A percentile compares a stretch with the other conserved stretches of the same genome.
phyloP scores from a whole-genome alignment of 2,797 vertebrate genomes.

The Gadopsis marmoratus region DNA sequence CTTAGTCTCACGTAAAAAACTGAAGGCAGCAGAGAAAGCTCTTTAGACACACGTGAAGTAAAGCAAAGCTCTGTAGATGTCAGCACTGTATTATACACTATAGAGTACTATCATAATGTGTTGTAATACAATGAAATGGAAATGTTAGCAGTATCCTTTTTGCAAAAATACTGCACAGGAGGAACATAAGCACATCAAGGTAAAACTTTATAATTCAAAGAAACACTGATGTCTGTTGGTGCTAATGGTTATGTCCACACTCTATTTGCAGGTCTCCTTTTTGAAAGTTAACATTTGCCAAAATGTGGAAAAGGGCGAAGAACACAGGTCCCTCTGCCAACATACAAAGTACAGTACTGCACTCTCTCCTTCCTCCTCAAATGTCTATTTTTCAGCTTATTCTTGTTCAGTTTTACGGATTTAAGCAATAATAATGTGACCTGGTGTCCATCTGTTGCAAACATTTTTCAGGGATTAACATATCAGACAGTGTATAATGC shows the following conservation, averaged over 20 bases:
- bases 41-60: not conserved
- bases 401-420: not conserved
- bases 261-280: constrained; percentile 52
- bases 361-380: not conserved
- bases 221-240: not conserved
- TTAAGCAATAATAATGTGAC: not conserved
- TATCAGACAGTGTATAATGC: not conserved
- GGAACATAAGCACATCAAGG: not conserved
- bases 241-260: constrained; percentile 7
- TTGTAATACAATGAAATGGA: not conserved
- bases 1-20: not conserved
- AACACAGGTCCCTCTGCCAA: constrained; percentile 30
- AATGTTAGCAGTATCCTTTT: not conserved
- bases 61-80: not conserved
- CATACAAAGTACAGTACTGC: constrained; percentile 68
- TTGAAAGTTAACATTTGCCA: constrained; percentile 24
- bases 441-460: constrained; percentile 4
- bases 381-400: not conserved
- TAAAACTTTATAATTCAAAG: not conserved
- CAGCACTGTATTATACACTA: not conserved
- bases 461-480: not conserved
- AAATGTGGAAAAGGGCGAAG: constrained; percentile 80
- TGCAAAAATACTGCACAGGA: not conserved
- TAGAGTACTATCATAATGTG: not conserved
- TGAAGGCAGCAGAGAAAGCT: not conserved